phyloP scores from a whole-genome alignment of 2,113 vertebrate species.

The Motacilla alba region DNA sequence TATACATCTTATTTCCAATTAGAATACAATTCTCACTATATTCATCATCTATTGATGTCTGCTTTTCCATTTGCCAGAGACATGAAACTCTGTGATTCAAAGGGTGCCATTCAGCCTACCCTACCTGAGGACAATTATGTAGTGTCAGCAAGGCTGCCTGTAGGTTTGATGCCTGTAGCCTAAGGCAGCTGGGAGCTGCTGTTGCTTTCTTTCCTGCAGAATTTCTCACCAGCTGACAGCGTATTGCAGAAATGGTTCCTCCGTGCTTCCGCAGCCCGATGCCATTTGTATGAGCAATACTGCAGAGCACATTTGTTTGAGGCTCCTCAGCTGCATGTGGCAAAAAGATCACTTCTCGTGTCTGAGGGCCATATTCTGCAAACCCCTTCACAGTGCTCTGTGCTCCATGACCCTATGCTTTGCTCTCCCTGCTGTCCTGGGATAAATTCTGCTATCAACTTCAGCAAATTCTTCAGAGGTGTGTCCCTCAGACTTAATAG shows the following conservation, averaged over 20 bases:
- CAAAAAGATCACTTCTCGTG: background rate
- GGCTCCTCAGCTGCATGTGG: background rate
- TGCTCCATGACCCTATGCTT: background rate
- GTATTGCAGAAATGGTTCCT: background rate
- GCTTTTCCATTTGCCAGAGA: slow-evolving; percentile 54
- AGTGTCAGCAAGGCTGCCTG: slow-evolving; percentile 18
- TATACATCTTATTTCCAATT: slow-evolving; percentile 61
- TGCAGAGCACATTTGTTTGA: background rate
- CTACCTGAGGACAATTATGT: slow-evolving; percentile 46
- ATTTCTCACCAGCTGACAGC: background rate
- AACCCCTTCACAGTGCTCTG: rapidly evolving
- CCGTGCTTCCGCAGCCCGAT: rapidly evolving
- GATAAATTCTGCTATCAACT: background rate
- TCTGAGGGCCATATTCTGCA: background rate
- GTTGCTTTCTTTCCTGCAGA: background rate
- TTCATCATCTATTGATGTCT: slow-evolving; percentile 59
- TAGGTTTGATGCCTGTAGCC: background rate
- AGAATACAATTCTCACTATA: slow-evolving; percentile 62
- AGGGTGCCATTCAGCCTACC: slow-evolving; percentile 47
- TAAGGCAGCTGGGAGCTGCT: slow-evolving; percentile 23
- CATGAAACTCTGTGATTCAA: slow-evolving; percentile 63
- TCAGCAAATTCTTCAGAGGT: background rate
- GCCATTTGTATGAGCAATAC: background rate
- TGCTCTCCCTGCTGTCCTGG: background rate
- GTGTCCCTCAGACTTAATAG: background rate